A percentile compares a stretch with the other conserved stretches of the same genome.
phyloP scores from a whole-genome alignment of 2,797 vertebrate species.

The Pseudotriccus pelzelni region DNA sequence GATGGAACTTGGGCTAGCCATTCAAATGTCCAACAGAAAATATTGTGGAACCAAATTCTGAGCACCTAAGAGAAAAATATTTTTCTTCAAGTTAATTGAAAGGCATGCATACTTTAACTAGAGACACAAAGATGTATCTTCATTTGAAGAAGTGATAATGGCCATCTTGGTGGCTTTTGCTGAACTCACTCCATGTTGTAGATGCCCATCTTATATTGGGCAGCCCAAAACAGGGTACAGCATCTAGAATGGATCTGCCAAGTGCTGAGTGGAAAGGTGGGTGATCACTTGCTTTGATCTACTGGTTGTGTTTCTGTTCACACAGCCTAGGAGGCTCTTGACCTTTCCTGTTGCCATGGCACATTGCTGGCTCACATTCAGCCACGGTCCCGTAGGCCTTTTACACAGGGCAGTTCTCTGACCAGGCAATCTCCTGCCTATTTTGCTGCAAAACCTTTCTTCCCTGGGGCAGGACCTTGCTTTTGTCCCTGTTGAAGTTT shows the following conservation, averaged over 20 bases:
- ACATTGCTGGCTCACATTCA: neutral
- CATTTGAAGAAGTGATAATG: neutral
- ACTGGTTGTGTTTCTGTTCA: neutral
- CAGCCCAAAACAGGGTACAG: neutral
- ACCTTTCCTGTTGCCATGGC: neutral
- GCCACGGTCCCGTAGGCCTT: neutral
- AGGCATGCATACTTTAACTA: neutral
- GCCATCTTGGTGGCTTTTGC: neutral
- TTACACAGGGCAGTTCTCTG: neutral
- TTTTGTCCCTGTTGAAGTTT: neutral
- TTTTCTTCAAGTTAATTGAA: neutral
- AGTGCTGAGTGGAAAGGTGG: neutral
- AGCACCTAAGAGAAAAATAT: neutral
- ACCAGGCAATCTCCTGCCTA: neutral
- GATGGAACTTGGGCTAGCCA: neutral
- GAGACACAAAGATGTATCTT: neutral
- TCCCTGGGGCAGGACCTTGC: neutral
- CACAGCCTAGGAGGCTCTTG: neutral
- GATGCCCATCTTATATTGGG: fast-evolving
- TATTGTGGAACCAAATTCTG: neutral
- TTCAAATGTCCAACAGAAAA: neutral
- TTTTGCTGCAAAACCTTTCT: neutral
- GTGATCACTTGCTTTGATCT: neutral
- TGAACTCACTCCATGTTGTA: neutral
- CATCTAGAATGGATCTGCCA: neutral